A percentile compares a stretch with the other conserved stretches of the same genome.
Conservation (phyloP, 2,888 invertebrate genomes). For the Acronicta aceris region DNA sequence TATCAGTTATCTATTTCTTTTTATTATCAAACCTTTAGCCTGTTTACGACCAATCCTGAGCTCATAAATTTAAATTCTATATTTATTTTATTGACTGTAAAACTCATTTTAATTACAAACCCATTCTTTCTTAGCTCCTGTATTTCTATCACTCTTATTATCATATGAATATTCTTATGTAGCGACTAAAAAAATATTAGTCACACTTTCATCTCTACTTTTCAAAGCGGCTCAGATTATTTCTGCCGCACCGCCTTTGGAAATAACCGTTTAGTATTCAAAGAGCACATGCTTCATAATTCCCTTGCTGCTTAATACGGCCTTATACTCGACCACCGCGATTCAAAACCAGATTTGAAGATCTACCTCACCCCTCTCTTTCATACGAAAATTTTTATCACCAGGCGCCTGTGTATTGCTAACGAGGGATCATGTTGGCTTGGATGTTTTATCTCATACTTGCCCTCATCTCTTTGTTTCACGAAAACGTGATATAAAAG, state of each 20-base stretch:
- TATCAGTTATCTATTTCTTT: no score
- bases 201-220: conserved; percentile 64
- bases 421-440: conserved; percentile 65
- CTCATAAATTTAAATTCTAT: conserved; percentile 2
- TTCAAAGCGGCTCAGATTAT: conserved; percentile 69
- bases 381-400: conserved; percentile 50
- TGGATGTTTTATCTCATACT: conserved; percentile 79
- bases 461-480: conserved; percentile 86
- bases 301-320: conserved; percentile 85
- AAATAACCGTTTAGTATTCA: conserved; percentile 84
- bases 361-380: conserved; percentile 58
- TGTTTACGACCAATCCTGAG: background rate
- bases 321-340: conserved; percentile 81
- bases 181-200: conserved; percentile 69
- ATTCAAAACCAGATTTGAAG: conserved; percentile 67
- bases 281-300: conserved; percentile 85
- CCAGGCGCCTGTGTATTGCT: conserved; percentile 47
- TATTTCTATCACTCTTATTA: conserved; percentile 62
- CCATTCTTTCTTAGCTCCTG: conserved; percentile 40
- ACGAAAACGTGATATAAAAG: conserved; percentile 87
- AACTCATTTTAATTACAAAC: conserved; percentile 23
- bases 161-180: conserved; percentile 70
- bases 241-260: conserved; percentile 72
- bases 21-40: background rate
- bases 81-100: background rate